Conservation (phyloP, 2,888 invertebrate genomes). For the Thymelicus lineola region DNA sequence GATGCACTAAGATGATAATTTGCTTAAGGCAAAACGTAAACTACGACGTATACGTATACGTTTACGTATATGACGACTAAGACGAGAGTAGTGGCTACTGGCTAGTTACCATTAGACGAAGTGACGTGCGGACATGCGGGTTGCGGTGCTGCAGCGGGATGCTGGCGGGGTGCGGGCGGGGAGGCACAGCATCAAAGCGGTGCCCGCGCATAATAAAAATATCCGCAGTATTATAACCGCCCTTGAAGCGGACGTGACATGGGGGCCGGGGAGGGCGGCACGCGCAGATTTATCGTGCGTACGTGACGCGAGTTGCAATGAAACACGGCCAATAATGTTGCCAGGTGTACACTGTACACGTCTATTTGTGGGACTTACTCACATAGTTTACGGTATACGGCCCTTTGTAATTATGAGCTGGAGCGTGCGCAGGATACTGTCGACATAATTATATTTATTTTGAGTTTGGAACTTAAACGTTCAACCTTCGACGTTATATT, state of each 20-base stretch:
- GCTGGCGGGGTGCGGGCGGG: background rate
- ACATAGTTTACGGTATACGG: background rate
- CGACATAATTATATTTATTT: background rate
- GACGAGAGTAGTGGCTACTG: too few relatives aligned
- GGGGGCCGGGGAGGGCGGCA: conserved; percentile 24
- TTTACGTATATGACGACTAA: too few relatives aligned
- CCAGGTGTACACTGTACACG: conserved; percentile 26
- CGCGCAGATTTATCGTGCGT: conserved; percentile 24
- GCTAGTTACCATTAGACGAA: too few relatives aligned
- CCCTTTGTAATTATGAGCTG: background rate
- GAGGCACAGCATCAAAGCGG: background rate
- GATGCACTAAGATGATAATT: too few relatives aligned
- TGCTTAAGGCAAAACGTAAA: too few relatives aligned
- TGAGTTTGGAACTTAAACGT: too few relatives aligned
- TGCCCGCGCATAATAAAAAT: conserved; percentile 22
- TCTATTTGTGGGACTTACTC: conserved; percentile 6
- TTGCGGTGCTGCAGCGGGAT: background rate
- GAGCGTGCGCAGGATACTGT: background rate
- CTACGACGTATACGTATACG: too few relatives aligned
- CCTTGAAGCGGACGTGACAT: conserved; percentile 23
- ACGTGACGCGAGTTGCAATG: conserved; percentile 26
- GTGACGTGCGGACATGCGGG: background rate
- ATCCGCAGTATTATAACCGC: conserved; percentile 21
- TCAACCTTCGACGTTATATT: too few relatives aligned
- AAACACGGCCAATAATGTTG: conserved; percentile 23